Evolutionary conservation across 1,140 invertebrate species (phyloP).

Genomic region (Colletes gigas): DNA sequence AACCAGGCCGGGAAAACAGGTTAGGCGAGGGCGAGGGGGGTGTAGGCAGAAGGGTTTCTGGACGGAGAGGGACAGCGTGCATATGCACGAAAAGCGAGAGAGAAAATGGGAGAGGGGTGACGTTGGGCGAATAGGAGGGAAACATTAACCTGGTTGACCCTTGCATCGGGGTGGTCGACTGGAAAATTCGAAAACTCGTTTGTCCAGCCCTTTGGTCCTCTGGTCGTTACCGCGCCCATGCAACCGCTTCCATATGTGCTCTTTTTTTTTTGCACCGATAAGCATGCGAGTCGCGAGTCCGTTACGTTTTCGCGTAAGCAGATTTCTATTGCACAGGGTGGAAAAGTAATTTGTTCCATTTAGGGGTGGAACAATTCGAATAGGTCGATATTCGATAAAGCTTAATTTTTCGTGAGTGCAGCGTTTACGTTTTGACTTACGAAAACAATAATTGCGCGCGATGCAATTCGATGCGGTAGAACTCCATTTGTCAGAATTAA

Average conservation of each 20-base stretch:
- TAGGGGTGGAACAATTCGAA: no score
- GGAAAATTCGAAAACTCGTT: constrained; percentile 66
- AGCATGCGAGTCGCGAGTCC: constrained; percentile 29
- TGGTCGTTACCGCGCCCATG: constrained; percentile 50
- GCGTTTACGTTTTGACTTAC: no score
- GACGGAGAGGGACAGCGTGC: neutral
- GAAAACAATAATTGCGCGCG: no score
- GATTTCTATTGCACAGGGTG: neutral
- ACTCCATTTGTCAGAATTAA: no score
- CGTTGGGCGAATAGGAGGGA: constrained; percentile 29
- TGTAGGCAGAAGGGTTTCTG: neutral
- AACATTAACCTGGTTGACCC: constrained; percentile 57
- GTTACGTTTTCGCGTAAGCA: constrained; percentile 28
- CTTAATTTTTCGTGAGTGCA: no score
- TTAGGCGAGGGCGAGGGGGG: neutral
- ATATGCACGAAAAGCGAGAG: neutral
- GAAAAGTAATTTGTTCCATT: neutral
- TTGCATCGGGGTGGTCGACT: constrained; percentile 49
- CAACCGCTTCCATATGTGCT: constrained; percentile 41
- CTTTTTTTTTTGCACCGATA: constrained; percentile 63
- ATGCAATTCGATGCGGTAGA: no score
- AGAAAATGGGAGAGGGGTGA: constrained; percentile 12
- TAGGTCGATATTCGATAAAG: no score
- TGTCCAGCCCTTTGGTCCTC: constrained; percentile 49
- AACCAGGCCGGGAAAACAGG: neutral